A percentile compares a stretch with the other conserved stretches of the same genome.
Conservation (phyloP, 2,113 vertebrate genomes). For the Amblyornis subalaris region DNA sequence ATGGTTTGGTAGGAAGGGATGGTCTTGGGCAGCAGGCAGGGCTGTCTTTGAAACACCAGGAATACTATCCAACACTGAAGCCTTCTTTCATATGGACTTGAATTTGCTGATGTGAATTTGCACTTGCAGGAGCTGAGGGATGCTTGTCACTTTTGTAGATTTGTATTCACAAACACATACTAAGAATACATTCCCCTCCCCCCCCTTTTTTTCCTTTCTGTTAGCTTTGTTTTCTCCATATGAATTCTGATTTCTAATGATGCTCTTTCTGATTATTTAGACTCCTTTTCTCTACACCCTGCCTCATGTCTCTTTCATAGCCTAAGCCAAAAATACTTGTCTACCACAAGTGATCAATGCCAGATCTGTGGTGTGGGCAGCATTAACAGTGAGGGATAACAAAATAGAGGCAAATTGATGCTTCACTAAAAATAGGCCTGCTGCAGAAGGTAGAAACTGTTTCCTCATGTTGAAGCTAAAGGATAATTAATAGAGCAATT, state of each 20-base stretch:
- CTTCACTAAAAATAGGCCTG: conserved; percentile 55
- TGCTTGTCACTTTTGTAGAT: not conserved
- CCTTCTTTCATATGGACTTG: not conserved
- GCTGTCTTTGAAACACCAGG: not conserved
- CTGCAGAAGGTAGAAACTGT: conserved; percentile 54
- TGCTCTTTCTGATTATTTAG: not conserved
- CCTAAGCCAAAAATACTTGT: conserved; percentile 12
- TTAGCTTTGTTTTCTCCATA: not conserved
- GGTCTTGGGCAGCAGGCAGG: not conserved
- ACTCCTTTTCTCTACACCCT: not conserved
- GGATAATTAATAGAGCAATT: conserved; percentile 63
- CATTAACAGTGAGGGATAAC: conserved; percentile 12
- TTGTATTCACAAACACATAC: not conserved
- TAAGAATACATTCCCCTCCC: rapidly evolving
- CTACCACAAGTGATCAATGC: conserved; percentile 36
- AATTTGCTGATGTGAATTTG: not conserved
- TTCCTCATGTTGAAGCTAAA: conserved; percentile 53
- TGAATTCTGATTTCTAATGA: not conserved
- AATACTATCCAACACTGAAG: not conserved
- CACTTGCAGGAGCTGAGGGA: not conserved
- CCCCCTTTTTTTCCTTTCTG: not conserved
- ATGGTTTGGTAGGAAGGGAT: not conserved
- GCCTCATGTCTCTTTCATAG: not conserved
- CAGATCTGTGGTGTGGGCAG: conserved; percentile 56
- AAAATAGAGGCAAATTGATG: conserved; percentile 26